phyloP scores from a whole-genome alignment of 2,113 vertebrate genomes.

The Chaetops frenatus region DNA sequence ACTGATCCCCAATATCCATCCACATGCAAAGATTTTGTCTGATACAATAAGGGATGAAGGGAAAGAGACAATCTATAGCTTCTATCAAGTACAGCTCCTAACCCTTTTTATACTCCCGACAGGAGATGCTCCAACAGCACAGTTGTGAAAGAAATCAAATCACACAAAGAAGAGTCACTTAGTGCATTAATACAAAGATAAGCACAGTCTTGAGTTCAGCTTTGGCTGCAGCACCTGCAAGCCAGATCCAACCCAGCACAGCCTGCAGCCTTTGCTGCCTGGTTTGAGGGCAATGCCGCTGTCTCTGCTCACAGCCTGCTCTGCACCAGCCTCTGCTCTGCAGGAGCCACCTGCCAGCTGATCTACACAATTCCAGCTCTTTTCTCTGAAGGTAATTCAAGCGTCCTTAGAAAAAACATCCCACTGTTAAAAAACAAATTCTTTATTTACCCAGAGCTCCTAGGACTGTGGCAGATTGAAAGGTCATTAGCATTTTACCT shows the following conservation, averaged over 20 bases:
- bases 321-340: not conserved
- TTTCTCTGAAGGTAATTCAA: not conserved
- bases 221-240: not conserved
- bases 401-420: not conserved
- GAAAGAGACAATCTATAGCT: not conserved
- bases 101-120: not conserved
- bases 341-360: not conserved
- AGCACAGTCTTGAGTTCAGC: not conserved
- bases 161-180: not conserved
- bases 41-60: accelerated
- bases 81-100: not conserved
- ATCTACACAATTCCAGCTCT: not conserved
- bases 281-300: accelerated
- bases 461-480: not conserved
- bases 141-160: not conserved
- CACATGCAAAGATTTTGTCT: not conserved
- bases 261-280: not conserved
- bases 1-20: not conserved
- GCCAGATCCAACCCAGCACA: not conserved
- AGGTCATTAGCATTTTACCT: not conserved
- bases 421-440: not conserved
- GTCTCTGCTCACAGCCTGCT: not conserved
- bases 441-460: not conserved
- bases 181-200: not conserved
- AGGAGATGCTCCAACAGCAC: not conserved